A percentile compares a stretch with the other conserved stretches of the same genome.
Conservation (phyloP, 2,113 vertebrate species). For the Acanthochromis polyacanthus region DNA sequence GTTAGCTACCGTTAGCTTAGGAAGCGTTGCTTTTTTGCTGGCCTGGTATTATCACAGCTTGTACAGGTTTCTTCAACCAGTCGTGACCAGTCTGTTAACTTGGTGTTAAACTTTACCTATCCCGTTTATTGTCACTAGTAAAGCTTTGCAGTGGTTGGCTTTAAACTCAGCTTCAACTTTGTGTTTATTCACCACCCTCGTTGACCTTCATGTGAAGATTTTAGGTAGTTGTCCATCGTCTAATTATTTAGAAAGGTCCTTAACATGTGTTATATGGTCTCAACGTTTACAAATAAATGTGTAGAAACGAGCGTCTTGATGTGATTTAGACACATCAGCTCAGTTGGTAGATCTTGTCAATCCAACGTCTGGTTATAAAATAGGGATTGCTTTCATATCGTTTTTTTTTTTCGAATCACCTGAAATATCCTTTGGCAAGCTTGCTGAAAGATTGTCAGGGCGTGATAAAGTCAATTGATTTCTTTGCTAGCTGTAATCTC, state of each 20-base stretch:
- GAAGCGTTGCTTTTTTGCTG: background rate
- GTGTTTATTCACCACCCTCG: background rate
- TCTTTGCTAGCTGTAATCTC: background rate
- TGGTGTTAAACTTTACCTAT: background rate
- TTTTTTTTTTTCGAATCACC: background rate
- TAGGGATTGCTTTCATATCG: background rate
- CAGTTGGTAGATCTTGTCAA: background rate
- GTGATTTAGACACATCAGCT: background rate
- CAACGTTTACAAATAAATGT: background rate
- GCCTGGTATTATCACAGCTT: slow-evolving; percentile 54
- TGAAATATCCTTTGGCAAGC: background rate
- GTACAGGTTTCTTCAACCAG: background rate
- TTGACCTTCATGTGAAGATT: slow-evolving; percentile 73
- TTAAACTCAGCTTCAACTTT: background rate
- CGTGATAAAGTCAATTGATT: background rate
- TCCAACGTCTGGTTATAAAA: background rate
- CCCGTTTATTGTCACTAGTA: background rate
- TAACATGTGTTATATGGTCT: accelerated
- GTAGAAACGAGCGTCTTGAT: background rate
- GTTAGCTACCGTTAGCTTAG: slow-evolving; percentile 27
- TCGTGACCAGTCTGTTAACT: background rate
- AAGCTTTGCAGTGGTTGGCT: background rate
- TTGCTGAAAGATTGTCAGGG: background rate
- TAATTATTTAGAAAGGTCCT: background rate
- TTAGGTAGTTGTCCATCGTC: background rate